phyloP scores from a whole-genome alignment of 2,797 vertebrate species.

The Oryzias sinensis region DNA sequence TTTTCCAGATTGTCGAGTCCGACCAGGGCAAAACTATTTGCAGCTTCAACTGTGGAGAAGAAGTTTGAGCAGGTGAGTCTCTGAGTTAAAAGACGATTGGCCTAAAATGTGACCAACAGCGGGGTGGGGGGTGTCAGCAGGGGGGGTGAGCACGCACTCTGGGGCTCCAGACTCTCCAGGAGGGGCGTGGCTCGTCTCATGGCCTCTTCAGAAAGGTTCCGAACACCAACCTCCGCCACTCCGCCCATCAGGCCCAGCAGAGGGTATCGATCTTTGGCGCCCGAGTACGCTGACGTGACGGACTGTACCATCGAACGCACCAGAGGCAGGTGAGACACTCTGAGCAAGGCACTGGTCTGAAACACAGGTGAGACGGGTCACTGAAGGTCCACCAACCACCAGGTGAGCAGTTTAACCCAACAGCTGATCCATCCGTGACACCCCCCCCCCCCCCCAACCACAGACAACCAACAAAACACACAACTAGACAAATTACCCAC shows the following conservation, averaged over 20 bases:
- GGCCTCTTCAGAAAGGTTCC: constrained; percentile 49
- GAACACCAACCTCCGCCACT: constrained; percentile 57
- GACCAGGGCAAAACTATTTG: constrained; percentile 61
- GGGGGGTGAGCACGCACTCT: constrained; percentile 36
- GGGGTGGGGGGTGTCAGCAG: neutral
- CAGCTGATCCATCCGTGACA: too few relatives aligned
- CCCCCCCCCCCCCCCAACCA: too few relatives aligned
- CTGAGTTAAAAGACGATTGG: neutral
- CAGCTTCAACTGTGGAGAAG: constrained; percentile 57
- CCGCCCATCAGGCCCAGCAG: constrained; percentile 67
- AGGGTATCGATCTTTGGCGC: constrained; percentile 63
- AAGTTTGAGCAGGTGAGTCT: neutral
- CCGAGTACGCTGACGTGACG: constrained; percentile 40
- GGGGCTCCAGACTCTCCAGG: constrained; percentile 57
- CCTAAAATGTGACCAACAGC: neutral
- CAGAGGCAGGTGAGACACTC: constrained; percentile 63
- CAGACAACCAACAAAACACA: neutral
- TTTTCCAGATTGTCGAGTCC: constrained; percentile 71
- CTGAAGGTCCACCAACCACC: too few relatives aligned
- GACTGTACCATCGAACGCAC: constrained; percentile 58
- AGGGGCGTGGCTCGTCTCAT: constrained; percentile 53
- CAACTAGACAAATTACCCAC: neutral
- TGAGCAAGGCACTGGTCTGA: constrained; percentile 59
- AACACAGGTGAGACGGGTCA: constrained; percentile 1
- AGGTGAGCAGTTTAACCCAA: neutral